Base-by-base conservation (phyloP, 2,113 vertebrate species). In the Ceyx margarethae region DNA sequence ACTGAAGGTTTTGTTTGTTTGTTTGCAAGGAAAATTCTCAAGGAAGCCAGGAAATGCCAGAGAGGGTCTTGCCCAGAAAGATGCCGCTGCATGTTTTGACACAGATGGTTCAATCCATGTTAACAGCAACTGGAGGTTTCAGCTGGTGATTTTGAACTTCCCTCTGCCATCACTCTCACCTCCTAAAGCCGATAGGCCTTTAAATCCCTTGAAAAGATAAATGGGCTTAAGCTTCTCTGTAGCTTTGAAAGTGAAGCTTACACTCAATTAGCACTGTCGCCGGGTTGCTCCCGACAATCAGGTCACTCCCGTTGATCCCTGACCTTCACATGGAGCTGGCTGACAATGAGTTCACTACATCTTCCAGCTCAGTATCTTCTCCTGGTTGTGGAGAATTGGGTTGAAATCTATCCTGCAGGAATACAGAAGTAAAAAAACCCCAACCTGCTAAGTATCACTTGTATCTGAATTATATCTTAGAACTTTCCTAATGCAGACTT, bases 181-280 rank as follows among this genome's bases (percentile, higher is more conserved):
- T 92, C 85, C 75, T 72, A 95, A 89, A 89, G 91, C 85, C 1
- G 0, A 75, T 65, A 88, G 92, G 40, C 86, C 33, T 93, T 87
- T 93, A 93, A 96, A 94, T 92, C 86, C 67, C 84, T 87, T 81
- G 62, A 42, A 89, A 92, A 89, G 89, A 94, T 85, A 94, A 89
- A 87, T 26, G 51, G 82, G 60, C 66, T 89, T 95, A 95, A 78
- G 89, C 84, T 73, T 57, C 83, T 89, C 2, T 85, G 65, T 53
- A 43, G 81, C 84, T 95, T 87, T 94, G 89, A 85, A 94, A 95
- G 81, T 73, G 73, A 85, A 81, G 89, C 72, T 94, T 87, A 74
- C 48, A 51, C 50, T 51, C 94, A 92, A 83, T 94, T 94, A 95
- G 60, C 60, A 8, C 56, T 15, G 60, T 87, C 3, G 7, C 37